These are phyloP conservation scores for Epinotia brunnichana DNA, from an alignment of 2,888 invertebrate species.

Conservation along the genomic window DNA sequence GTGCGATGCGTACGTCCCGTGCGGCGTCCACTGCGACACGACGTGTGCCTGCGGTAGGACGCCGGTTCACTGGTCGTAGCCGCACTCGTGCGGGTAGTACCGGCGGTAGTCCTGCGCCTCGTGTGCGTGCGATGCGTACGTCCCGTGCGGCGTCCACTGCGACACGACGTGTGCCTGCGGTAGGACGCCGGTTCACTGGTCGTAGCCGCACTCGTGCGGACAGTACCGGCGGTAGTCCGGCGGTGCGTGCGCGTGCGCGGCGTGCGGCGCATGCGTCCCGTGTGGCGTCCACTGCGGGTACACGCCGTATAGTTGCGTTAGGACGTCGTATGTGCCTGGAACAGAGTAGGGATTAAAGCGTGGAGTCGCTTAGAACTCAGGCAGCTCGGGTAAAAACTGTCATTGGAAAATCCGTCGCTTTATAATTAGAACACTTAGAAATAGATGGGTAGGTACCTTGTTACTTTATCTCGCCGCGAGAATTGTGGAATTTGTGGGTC, in stretches of 20 bases:
- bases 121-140: too few relatives aligned
- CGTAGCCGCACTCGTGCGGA: constrained; percentile 60
- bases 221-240: constrained; percentile 61
- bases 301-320: constrained; percentile 36
- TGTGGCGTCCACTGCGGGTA: constrained; percentile 34
- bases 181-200: constrained; percentile 12
- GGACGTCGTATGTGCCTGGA: constrained; percentile 40
- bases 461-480: too few relatives aligned
- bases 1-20: constrained; percentile 45
- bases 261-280: constrained; percentile 40
- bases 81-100: too few relatives aligned
- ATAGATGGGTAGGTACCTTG: too few relatives aligned
- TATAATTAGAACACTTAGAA: too few relatives aligned
- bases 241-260: constrained; percentile 45
- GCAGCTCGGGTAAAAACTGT: too few relatives aligned
- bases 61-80: constrained; percentile 9
- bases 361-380: too few relatives aligned
- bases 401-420: too few relatives aligned
- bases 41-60: too few relatives aligned
- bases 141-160: not conserved
- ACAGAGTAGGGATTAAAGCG: not conserved
- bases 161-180: too few relatives aligned
- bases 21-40: too few relatives aligned
- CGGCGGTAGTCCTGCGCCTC: constrained; percentile 37
- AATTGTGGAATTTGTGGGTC: too few relatives aligned